Base-by-base conservation (phyloP, 2,888 invertebrate species). In the Protonemura montana region DNA sequence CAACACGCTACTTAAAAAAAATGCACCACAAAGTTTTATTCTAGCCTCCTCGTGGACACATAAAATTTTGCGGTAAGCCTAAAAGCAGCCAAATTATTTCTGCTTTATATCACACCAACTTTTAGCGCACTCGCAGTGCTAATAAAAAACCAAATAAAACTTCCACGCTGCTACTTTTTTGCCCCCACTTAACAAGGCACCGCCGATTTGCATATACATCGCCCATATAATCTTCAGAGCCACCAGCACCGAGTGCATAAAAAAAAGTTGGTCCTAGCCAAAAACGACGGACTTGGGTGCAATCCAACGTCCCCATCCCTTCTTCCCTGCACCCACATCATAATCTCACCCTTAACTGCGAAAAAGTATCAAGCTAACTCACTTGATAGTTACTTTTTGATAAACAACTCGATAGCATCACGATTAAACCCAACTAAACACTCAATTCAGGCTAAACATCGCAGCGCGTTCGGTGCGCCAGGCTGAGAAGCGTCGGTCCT, bases 131-230 rank as follows among this genome's bases (percentile, higher is more conserved):
- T 59, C 59, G 21, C 59, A 59, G 59, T 59, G 27, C 6, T 83
- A 35, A 29, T 42, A 85, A 77, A 27, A 86, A 86, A 78, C n/a
- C 80, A 84, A 84, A 84, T 42, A 30, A 59, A 86, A 85, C 76
- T 77, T 59, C 41, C 41, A 41, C 86, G 7, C 28, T 35, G 78
- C 29, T 35, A 42, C 25, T 86, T 85, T 86, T 35, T 81, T 80
- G 26, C 42, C 85, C 29, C n/a, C 78, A 41, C 42, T 28, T 77
- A 84, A 35, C 83, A 26, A 77, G 25, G 76, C 27, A 78, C 30
- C 76, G 16, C 35, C 26, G 77, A 83, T 86, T 86, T 77, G 86
- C 86, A 86, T 86, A 86, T 35, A 35, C 83, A 86, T 86, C 16
- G 76, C 21, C 77, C 41, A 27, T 86, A 86, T 86, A 86, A 86